Conservation (phyloP, 2,113 vertebrate genomes). For the Pseudopipra pipra region DNA sequence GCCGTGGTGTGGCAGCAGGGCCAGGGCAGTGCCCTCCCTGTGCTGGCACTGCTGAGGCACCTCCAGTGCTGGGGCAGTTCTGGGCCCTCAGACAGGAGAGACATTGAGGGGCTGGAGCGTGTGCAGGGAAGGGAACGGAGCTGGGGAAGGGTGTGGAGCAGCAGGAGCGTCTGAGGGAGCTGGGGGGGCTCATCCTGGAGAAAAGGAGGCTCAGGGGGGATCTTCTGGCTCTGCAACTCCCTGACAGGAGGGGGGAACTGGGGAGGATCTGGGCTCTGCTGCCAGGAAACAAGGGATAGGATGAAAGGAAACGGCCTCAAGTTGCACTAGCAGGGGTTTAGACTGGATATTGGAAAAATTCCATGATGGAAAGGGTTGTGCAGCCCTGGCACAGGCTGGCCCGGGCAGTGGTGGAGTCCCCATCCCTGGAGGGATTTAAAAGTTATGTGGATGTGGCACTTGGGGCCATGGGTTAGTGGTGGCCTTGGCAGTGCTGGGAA, state of each 20-base stretch:
- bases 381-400: not conserved
- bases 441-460: rapidly evolving
- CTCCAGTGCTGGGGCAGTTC: not conserved
- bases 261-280: not conserved
- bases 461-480: rapidly evolving
- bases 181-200: not conserved
- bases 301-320: not conserved
- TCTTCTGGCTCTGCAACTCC: not conserved
- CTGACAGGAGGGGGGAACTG: not conserved
- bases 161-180: not conserved
- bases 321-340: not conserved
- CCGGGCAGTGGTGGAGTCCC: too few relatives aligned
- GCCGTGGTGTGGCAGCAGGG: not conserved
- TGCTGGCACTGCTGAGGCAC: not conserved
- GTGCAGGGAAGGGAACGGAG: too few relatives aligned
- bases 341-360: not conserved
- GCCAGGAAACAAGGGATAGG: not conserved
- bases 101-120: not conserved
- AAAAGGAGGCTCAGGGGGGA: not conserved
- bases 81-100: not conserved
- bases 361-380: rapidly evolving
- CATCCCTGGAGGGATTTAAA: not conserved
- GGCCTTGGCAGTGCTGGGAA: not conserved
- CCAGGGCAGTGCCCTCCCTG: not conserved
- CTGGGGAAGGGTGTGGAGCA: too few relatives aligned